These are phyloP conservation scores for Semnornis frantzii DNA, from an alignment of 2,113 vertebrate genomes.

Conservation along the genomic window DNA sequence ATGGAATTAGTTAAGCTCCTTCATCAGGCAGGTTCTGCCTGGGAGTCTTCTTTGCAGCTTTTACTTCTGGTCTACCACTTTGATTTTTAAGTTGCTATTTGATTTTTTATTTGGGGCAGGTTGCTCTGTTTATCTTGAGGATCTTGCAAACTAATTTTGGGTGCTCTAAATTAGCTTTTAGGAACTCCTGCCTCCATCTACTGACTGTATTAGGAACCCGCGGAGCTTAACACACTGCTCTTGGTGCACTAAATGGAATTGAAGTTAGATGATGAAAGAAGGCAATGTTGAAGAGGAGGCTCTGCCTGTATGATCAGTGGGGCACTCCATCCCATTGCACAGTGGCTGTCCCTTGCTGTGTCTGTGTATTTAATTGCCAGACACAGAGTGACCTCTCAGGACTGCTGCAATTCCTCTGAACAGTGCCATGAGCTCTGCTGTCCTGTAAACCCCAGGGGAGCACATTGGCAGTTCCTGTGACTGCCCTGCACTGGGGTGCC, in stretches of 20 bases:
- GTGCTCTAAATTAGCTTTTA: neutral
- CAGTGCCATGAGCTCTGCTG: neutral
- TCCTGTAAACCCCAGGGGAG: neutral
- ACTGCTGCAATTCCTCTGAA: neutral
- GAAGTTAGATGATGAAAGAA: neutral
- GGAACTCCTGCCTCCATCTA: slow-evolving; percentile 6
- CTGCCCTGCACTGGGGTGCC: neutral
- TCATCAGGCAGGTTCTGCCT: neutral
- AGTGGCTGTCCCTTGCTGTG: neutral
- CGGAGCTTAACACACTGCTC: neutral
- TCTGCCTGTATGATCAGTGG: neutral
- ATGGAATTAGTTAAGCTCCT: neutral
- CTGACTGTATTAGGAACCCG: neutral
- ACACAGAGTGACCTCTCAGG: neutral
- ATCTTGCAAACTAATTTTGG: neutral
- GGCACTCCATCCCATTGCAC: neutral
- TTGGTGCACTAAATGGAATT: neutral
- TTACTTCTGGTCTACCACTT: neutral
- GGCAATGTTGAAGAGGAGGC: neutral
- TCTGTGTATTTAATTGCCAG: neutral
- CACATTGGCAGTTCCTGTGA: neutral
- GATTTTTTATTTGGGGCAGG: neutral
- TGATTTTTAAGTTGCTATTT: neutral
- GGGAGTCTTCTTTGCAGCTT: neutral
- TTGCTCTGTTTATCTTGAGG: neutral